Evolutionary conservation across 2,888 invertebrate species (phyloP).

Genomic region (Xylocampa areola): DNA sequence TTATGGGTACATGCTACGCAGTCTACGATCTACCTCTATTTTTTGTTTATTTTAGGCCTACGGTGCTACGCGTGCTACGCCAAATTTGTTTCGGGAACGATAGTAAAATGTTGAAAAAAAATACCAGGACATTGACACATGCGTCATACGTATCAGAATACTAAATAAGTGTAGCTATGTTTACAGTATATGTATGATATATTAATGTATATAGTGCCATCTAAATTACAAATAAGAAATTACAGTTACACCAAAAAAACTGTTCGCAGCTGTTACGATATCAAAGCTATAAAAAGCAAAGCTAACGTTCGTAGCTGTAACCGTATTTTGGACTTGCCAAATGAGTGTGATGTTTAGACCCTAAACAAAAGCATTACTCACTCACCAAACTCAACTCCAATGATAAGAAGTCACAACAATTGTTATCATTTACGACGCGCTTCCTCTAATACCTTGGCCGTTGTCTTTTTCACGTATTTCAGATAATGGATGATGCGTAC

Average conservation of each 20-base stretch:
- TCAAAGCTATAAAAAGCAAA: not conserved
- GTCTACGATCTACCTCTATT: conserved; percentile 26
- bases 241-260: conserved; percentile 8
- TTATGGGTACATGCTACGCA: not conserved
- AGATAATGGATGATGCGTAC: conserved; percentile 63
- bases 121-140: not conserved
- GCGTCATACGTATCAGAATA: not conserved
- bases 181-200: no score
- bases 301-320: no score
- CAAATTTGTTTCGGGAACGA: conserved; percentile 18
- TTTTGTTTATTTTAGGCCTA: conserved; percentile 43
- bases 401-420: conserved; percentile 52
- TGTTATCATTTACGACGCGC: conserved; percentile 66
- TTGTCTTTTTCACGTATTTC: conserved; percentile 74
- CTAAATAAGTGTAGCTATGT: not conserved
- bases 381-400: conserved; percentile 42
- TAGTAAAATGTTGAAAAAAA: not conserved
- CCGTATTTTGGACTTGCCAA: conserved; percentile 26
- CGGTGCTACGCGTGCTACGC: conserved; percentile 61
- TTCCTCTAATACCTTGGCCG: conserved; percentile 71
- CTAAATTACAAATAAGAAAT: conserved; percentile 1
- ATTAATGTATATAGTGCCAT: not conserved
- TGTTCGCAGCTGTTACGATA: conserved; percentile 2
- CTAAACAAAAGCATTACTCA: conserved; percentile 59
- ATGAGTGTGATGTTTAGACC: conserved; percentile 20